A percentile compares a stretch with the other conserved stretches of the same genome.
Evolutionary conservation across 1,140 invertebrate species (phyloP).

Genomic region (Drosophila funebris): DNA sequence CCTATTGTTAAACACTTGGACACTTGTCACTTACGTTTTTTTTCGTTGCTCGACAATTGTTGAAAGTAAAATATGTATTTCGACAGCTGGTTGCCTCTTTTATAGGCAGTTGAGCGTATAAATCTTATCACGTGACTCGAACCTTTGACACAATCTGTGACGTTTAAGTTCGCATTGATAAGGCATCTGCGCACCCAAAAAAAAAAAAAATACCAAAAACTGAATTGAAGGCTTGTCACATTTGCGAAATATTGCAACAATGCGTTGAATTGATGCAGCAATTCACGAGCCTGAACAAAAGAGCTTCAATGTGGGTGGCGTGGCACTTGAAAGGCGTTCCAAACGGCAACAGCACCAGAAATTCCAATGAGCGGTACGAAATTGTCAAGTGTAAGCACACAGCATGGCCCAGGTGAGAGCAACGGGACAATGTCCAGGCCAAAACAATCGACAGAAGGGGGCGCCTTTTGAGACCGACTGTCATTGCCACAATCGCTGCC

Average conservation of each 20-base stretch:
- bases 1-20: not conserved
- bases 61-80: constrained; percentile 52
- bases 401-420: constrained; percentile 10
- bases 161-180: constrained; percentile 53
- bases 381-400: constrained; percentile 47
- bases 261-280: constrained; percentile 23
- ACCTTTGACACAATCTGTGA: constrained; percentile 73
- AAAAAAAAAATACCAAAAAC: constrained; percentile 21
- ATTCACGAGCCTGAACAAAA: constrained; percentile 53
- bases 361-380: constrained; percentile 52
- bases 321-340: constrained; percentile 52
- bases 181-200: constrained; percentile 41
- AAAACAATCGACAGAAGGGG: constrained; percentile 57
- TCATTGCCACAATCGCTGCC: constrained; percentile 48
- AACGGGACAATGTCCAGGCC: constrained; percentile 45
- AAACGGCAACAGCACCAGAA: constrained; percentile 60
- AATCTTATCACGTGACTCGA: constrained; percentile 25
- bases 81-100: constrained; percentile 41
- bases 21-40: constrained; percentile 31
- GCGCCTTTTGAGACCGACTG: constrained; percentile 44
- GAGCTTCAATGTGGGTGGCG: constrained; percentile 35
- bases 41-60: constrained; percentile 19
- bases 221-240: constrained; percentile 4
- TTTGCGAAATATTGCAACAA: constrained; percentile 43
- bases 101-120: constrained; percentile 40